These are phyloP conservation scores for Meloe dianella DNA, from an alignment of 2,888 invertebrate genomes.

Conservation along the genomic window DNA sequence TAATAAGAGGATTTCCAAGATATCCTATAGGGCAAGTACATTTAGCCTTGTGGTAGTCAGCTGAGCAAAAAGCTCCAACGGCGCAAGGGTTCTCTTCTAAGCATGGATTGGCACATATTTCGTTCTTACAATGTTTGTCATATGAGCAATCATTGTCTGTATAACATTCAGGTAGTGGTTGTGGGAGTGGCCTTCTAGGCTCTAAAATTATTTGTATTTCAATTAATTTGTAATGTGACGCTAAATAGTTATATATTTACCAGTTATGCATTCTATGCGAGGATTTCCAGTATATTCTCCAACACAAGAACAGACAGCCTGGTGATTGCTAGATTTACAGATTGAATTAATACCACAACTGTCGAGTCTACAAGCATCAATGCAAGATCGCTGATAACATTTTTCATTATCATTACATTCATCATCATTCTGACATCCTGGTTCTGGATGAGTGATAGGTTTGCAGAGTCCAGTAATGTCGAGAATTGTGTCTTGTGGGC, in stretches of 20 bases:
- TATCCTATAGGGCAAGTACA: constrained; percentile 84
- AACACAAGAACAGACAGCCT: constrained; percentile 79
- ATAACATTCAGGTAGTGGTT: constrained; percentile 72
- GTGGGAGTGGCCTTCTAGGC: constrained; percentile 39
- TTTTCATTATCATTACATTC: constrained; percentile 79
- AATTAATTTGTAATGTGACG: not conserved
- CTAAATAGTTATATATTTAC: constrained; percentile 40
- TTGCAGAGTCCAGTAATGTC: constrained; percentile 77
- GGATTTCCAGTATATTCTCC: constrained; percentile 80
- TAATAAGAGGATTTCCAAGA: constrained; percentile 72
- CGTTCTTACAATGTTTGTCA: constrained; percentile 78
- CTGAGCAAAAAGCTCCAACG: constrained; percentile 80
- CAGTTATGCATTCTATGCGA: constrained; percentile 73
- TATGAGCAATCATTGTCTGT: constrained; percentile 77
- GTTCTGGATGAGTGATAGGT: constrained; percentile 54
- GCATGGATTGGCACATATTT: constrained; percentile 81
- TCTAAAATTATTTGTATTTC: constrained; percentile 17
- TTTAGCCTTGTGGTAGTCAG: constrained; percentile 74
- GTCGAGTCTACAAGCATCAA: constrained; percentile 79
- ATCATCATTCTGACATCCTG: constrained; percentile 73
- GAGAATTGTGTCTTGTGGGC: constrained; percentile 80
- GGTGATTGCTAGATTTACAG: constrained; percentile 77
- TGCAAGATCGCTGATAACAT: constrained; percentile 74
- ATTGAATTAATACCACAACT: constrained; percentile 84
- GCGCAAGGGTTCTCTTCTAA: constrained; percentile 73